A percentile compares a stretch with the other conserved stretches of the same genome.
These are phyloP conservation scores for Danio aesculapii DNA, from an alignment of 2,797 vertebrate genomes.

Conservation along the genomic window DNA sequence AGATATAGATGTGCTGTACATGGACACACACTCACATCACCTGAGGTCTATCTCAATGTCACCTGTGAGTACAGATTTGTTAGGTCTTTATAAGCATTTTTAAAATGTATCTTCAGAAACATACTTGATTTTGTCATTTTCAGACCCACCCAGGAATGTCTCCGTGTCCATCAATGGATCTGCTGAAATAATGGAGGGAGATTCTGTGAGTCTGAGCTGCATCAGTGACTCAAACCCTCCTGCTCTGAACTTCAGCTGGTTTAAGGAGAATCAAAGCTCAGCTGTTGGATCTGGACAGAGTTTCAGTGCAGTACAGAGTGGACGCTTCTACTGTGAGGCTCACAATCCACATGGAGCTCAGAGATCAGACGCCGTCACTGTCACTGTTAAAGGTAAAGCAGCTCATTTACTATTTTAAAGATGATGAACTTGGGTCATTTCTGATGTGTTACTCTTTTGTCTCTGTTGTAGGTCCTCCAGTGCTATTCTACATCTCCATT, in stretches of 20 bases:
- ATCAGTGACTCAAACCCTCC: conserved; percentile 31
- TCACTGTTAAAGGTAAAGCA: background rate
- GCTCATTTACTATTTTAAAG: background rate
- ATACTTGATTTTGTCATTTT: too few species aligned
- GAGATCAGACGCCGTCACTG: background rate
- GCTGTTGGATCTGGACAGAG: conserved; percentile 21
- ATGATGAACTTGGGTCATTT: background rate
- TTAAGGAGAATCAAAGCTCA: conserved; percentile 5
- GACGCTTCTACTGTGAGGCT: conserved; percentile 13
- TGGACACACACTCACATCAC: too few species aligned
- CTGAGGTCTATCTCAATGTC: too few species aligned
- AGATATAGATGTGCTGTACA: too few species aligned
- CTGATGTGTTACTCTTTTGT: background rate
- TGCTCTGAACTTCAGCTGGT: conserved; percentile 18
- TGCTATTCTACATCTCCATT: background rate
- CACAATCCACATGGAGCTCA: background rate
- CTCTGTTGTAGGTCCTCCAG: background rate
- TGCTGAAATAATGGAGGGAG: too few species aligned
- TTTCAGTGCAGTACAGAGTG: background rate
- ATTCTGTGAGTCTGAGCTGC: conserved; percentile 36
- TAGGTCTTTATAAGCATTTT: too few species aligned
- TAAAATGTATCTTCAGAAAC: too few species aligned
- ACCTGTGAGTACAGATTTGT: too few species aligned
- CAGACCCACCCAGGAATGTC: too few species aligned
- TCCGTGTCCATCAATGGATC: too few species aligned